Percentiles rank a stretch among this genome's conserved stretches.
phyloP scores from a whole-genome alignment of 2,797 vertebrate species.

The Tokudaia muenninki region DNA sequence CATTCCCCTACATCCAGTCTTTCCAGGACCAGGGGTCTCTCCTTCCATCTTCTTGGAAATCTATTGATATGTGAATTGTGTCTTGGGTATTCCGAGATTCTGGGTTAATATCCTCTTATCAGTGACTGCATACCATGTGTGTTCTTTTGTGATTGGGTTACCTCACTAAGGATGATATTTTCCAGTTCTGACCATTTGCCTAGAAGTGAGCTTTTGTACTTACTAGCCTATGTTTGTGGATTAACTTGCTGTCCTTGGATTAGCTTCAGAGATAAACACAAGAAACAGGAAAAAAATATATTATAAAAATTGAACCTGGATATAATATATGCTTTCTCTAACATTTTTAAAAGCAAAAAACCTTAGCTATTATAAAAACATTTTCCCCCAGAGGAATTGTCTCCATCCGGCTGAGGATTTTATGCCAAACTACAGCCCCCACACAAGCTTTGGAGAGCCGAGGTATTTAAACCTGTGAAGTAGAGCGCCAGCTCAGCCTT shows the following conservation, averaged over 20 bases:
- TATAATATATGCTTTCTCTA: conserved; percentile 78
- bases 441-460: conserved; percentile 78
- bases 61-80: too few relatives aligned
- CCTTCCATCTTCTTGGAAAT: too few relatives aligned
- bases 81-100: too few relatives aligned
- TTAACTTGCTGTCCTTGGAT: conserved; percentile 62
- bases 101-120: too few relatives aligned
- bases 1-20: too few relatives aligned
- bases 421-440: conserved; percentile 83
- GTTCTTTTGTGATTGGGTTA: too few relatives aligned
- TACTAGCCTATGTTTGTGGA: conserved; percentile 32
- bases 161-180: too few relatives aligned
- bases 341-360: conserved; percentile 72
- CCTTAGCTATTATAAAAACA: conserved; percentile 78
- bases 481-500: conserved; percentile 63
- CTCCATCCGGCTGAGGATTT: conserved; percentile 81
- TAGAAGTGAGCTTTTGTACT: conserved; percentile 24
- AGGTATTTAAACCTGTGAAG: conserved; percentile 78
- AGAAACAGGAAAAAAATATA: conserved; percentile 43
- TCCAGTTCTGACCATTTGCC: too few relatives aligned
- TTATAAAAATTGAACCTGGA: conserved; percentile 65
- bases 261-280: conserved; percentile 22
- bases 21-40: too few relatives aligned
- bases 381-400: conserved; percentile 77
- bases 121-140: too few relatives aligned